Base-by-base conservation (phyloP, 2,113 vertebrate genomes). In the Reinhardtius hippoglossoides region DNA sequence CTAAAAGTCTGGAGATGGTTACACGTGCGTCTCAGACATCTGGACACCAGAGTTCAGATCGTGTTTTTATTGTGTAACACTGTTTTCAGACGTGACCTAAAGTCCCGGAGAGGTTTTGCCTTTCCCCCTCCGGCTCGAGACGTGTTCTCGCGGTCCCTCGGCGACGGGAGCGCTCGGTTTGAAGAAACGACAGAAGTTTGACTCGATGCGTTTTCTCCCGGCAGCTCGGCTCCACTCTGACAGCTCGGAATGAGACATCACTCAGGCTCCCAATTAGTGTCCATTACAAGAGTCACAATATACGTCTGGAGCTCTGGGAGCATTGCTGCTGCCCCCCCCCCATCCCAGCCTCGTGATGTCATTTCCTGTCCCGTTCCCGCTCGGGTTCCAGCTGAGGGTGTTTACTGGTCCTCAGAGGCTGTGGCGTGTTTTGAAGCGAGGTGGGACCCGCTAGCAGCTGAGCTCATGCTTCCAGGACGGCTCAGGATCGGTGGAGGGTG, bases 401-500 rank as follows among this genome's bases (percentile, higher is more conserved):
- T 72, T 80, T 64, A 71, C 67, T 2, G 1, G 62, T 68, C 76
- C 68, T 4, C 58, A 8, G 79, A 65, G 87, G 76, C 78, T 27
- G 40, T 6, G 0, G 42, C 27, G 21, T 71, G 80, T 79, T 88
- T 88, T 31, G 37, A 55, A 54, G 77, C 1, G 65, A 83, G 75
- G 83, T 64, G 70, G 66, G 78, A 61, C 37, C 23, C 46, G 1
- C 71, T 64, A 24, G 48, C 71, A 48, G 80, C 73, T 90, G 88
- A 88, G 76, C 78, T 82, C 74, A 86, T 86, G 88, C 91, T 88
- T 87, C 82, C 83, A 82, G 12, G 10, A 13, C 12, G 40, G 2
- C 10, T 42, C 40, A 2, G 87, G 78, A 87, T 74, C 84, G 86
- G 86, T 76, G 88, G 84, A 68, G 87, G 27, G 6, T 48, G 42